Conservation (phyloP, 2,888 invertebrate genomes). For the Trimorus sp. region DNA sequence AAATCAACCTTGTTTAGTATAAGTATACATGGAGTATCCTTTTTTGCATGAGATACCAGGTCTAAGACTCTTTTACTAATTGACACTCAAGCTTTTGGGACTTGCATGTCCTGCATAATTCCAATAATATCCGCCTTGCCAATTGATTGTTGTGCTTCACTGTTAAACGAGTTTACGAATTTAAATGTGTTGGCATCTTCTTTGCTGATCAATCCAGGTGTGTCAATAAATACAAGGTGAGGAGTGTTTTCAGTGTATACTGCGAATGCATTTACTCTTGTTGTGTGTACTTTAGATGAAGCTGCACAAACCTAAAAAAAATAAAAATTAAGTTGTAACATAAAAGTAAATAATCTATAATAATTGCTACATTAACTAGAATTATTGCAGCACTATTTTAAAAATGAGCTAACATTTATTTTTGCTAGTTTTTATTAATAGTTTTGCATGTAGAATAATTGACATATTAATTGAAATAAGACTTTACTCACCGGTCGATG, state of each 20-base stretch:
- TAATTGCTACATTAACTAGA: no score
- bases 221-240: constrained; percentile 96
- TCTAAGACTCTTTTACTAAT: constrained; percentile 88
- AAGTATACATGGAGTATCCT: constrained; percentile 86
- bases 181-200: constrained; percentile 86
- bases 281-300: constrained; percentile 96
- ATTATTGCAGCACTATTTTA: no score
- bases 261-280: constrained; percentile 88
- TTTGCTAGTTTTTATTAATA: no score
- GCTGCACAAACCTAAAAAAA: constrained; percentile 90
- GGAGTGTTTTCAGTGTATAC: constrained; percentile 89
- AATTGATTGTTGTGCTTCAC: constrained; percentile 85
- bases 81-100: constrained; percentile 85
- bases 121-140: constrained; percentile 90
- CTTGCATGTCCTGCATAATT: constrained; percentile 92
- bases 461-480: constrained; percentile 5
- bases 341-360: not conserved
- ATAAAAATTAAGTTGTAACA: not conserved
- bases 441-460: not conserved
- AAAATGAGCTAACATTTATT: no score
- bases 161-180: constrained; percentile 84
- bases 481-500: constrained; percentile 86
- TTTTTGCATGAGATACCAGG: constrained; percentile 84
- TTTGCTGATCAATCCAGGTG: constrained; percentile 92
- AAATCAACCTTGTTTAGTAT: constrained; percentile 93